A percentile compares a stretch with the other conserved stretches of the same genome.
Conservation (phyloP, 2,113 vertebrate species). For the Antechinus flavipes region DNA sequence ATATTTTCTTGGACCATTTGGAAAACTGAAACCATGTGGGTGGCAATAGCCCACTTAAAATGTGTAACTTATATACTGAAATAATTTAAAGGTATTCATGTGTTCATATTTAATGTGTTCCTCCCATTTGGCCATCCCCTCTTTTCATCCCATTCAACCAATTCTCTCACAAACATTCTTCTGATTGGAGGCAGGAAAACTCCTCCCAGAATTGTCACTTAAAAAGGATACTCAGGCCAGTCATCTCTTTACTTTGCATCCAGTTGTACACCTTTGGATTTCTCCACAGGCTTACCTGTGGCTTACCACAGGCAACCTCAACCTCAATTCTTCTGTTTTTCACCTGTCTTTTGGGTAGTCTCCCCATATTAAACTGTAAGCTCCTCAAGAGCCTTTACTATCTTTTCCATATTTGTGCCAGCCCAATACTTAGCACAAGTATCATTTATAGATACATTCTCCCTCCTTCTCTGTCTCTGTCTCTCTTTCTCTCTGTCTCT, state of each 20-base stretch:
- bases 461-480: too few species aligned
- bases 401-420: neutral
- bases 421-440: neutral
- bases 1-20: neutral
- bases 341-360: neutral
- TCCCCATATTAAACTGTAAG: neutral
- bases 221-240: neutral
- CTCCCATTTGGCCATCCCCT: neutral
- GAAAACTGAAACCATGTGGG: neutral
- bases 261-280: neutral
- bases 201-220: neutral
- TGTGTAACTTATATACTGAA: neutral
- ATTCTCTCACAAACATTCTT: neutral
- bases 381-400: neutral
- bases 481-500: too few species aligned
- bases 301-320: neutral
- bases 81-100: slow-evolving; percentile 1
- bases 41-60: neutral
- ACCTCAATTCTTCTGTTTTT: neutral
- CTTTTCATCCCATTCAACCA: neutral
- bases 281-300: neutral
- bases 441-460: too few species aligned
- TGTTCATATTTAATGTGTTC: neutral
- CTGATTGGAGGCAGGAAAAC: neutral
- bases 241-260: neutral